Conservation (phyloP, 2,797 vertebrate genomes). For the Pachyuromys duprasi region DNA sequence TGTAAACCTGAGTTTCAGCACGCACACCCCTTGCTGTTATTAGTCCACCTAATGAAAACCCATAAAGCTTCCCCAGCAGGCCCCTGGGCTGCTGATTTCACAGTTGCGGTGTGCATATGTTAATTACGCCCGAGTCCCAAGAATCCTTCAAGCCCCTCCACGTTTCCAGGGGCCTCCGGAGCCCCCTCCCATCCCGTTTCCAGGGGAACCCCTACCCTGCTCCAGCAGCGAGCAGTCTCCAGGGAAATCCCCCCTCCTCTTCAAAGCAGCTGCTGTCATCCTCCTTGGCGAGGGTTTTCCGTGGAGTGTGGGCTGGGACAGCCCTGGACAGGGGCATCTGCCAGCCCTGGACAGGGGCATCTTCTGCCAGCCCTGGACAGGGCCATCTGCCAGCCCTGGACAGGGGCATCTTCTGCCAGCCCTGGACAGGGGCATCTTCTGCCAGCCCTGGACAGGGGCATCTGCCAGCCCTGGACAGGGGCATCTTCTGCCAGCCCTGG, state of each 20-base stretch:
- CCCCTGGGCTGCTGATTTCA: neutral
- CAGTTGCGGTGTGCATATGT: neutral
- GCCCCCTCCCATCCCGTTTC: constrained; percentile 52
- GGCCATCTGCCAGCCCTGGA: neutral
- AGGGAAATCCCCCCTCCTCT: constrained; percentile 57
- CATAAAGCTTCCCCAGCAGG: constrained; percentile 26
- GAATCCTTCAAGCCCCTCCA: constrained; percentile 14
- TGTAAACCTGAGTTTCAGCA: constrained; percentile 23
- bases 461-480: neutral
- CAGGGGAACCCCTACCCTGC: constrained; percentile 73
- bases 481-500: no score
- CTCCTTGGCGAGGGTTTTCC: neutral
- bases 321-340: neutral
- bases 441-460: neutral
- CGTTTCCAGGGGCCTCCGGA: neutral
- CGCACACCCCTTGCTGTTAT: neutral
- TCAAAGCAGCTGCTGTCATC: constrained; percentile 46
- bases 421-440: neutral
- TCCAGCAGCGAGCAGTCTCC: constrained; percentile 44
- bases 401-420: no score
- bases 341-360: neutral
- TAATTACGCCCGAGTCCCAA: neutral
- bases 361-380: no score
- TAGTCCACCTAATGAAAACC: constrained; percentile 64
- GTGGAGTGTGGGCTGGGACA: neutral